These are phyloP conservation scores for Anolis sagrei DNA, from an alignment of 2,113 vertebrate species.

Conservation along the genomic window DNA sequence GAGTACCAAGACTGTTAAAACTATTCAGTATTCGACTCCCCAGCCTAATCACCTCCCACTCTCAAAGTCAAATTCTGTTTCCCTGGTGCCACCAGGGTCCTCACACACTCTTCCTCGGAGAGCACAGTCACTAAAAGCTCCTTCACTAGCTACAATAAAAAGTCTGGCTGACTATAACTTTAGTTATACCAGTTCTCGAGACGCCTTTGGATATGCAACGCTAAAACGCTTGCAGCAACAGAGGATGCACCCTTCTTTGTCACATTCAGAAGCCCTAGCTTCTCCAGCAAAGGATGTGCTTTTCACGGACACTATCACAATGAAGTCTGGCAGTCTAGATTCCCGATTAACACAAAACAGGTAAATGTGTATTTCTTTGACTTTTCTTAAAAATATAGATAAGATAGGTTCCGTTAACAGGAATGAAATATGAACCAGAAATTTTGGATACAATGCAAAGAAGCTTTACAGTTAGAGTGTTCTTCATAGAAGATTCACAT, in stretches of 20 bases:
- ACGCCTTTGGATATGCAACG: slow-evolving; percentile 95
- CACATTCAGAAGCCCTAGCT: slow-evolving; percentile 94
- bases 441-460: background rate
- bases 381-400: slow-evolving; percentile 30
- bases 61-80: slow-evolving; percentile 91
- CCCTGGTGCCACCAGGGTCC: slow-evolving; percentile 91
- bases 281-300: slow-evolving; percentile 97
- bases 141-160: slow-evolving; percentile 92
- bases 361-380: slow-evolving; percentile 71
- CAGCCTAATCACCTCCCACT: slow-evolving; percentile 90
- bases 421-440: background rate
- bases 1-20: slow-evolving; percentile 94
- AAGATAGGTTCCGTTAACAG: background rate
- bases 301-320: slow-evolving; percentile 98
- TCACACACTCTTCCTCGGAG: slow-evolving; percentile 96
- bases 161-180: slow-evolving; percentile 96
- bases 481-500: too few relatives aligned
- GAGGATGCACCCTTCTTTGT: slow-evolving; percentile 95
- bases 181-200: slow-evolving; percentile 95
- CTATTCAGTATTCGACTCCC: slow-evolving; percentile 85
- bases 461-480: background rate
- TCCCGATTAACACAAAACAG: slow-evolving; percentile 95
- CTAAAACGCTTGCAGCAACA: slow-evolving; percentile 95
- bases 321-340: slow-evolving; percentile 97
- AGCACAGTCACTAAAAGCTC: slow-evolving; percentile 95